A percentile compares a stretch with the other conserved stretches of the same genome.
These are phyloP conservation scores for Tetranychus cinnabarinus DNA, from an alignment of 1,140 invertebrate species.

Conservation along the genomic window DNA sequence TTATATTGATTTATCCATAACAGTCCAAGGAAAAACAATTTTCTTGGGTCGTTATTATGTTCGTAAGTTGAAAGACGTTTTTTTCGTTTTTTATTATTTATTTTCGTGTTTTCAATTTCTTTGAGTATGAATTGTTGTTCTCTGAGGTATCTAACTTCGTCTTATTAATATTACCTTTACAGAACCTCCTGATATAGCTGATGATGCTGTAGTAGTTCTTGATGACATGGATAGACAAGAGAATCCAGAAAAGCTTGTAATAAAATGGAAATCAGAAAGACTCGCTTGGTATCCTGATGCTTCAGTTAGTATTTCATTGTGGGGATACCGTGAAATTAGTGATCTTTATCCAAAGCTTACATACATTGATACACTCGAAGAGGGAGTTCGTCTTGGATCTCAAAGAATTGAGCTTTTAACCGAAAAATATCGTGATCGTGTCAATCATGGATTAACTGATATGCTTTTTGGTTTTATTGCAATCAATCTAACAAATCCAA, in stretches of 20 bases:
- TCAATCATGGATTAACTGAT: constrained; percentile 36
- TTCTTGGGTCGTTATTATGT: constrained; percentile 82
- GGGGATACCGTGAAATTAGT: constrained; percentile 13
- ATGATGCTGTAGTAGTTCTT: constrained; percentile 13
- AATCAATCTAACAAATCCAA: constrained; percentile 56
- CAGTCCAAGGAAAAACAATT: constrained; percentile 47
- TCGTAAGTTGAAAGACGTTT: constrained; percentile 30
- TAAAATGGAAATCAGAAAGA: constrained; percentile 15
- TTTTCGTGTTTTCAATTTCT: neutral
- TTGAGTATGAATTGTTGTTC: no score
- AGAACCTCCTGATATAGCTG: constrained; percentile 15
- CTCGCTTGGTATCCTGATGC: constrained; percentile 10
- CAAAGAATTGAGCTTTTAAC: constrained; percentile 5
- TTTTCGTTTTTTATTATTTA: neutral
- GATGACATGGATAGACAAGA: constrained; percentile 13
- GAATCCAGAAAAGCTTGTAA: constrained; percentile 9
- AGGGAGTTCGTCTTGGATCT: constrained; percentile 4
- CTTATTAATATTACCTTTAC: neutral
- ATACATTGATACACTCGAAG: constrained; percentile 13
- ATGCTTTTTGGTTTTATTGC: constrained; percentile 69
- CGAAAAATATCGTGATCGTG: constrained; percentile 31
- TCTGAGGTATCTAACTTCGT: no score
- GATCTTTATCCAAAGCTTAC: constrained; percentile 16
- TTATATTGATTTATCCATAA: constrained; percentile 63
- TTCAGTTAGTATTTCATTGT: constrained; percentile 11